Conservation (phyloP, 2,797 vertebrate genomes). For the Crocidura indochinensis region DNA sequence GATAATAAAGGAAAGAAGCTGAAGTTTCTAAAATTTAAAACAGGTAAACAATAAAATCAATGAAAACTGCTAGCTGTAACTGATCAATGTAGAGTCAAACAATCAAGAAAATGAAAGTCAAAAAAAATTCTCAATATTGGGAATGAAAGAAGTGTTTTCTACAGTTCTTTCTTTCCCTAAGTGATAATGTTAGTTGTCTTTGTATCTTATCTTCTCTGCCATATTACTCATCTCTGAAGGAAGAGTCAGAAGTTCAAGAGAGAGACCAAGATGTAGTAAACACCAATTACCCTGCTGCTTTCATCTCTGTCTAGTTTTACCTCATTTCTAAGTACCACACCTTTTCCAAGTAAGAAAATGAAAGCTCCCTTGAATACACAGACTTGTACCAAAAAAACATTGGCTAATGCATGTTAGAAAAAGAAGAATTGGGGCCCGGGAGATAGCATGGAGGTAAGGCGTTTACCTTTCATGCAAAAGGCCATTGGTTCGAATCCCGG, state of each 20-base stretch:
- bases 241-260: not conserved
- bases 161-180: not conserved
- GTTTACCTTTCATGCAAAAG: too few species aligned
- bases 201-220: not conserved
- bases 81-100: not conserved
- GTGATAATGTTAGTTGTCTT: not conserved
- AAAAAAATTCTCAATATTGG: not conserved
- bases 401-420: not conserved
- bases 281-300: not conserved
- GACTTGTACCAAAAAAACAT: not conserved
- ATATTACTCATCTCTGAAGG: not conserved
- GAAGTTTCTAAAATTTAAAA: slow-evolving; percentile 9
- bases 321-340: not conserved
- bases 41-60: not conserved
- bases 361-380: not conserved
- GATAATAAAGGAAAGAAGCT: slow-evolving; percentile 8
- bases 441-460: too few species aligned
- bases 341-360: not conserved
- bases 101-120: not conserved
- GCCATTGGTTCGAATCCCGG: too few species aligned
- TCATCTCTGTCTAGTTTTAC: not conserved
- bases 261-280: too few species aligned
- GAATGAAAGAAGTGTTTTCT: too few species aligned
- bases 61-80: not conserved
- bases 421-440: not conserved